Evolutionary conservation across 2,888 invertebrate species (phyloP).

Genomic region (Zygogramma bicolorata): DNA sequence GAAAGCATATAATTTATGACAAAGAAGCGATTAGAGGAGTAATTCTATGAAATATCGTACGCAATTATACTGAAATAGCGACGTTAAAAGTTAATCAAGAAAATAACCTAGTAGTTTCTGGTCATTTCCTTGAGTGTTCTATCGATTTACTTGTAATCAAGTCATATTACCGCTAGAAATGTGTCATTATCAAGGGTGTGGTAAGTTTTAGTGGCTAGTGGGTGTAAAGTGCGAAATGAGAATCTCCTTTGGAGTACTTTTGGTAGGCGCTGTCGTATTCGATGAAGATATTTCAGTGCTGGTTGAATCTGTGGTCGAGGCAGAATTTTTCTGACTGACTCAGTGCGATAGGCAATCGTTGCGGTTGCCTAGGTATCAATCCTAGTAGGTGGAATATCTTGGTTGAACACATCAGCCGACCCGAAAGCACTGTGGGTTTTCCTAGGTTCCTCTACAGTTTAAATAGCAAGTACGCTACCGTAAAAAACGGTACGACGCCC

Average conservation of each 20-base stretch:
- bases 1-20: background rate
- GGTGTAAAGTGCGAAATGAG: background rate
- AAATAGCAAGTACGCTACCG: too few species aligned
- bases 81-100: background rate
- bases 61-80: background rate
- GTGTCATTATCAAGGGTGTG: background rate
- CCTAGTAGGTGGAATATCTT: too few species aligned
- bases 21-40: background rate
- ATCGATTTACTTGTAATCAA: background rate
- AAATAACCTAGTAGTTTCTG: background rate
- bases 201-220: background rate
- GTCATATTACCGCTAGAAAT: background rate
- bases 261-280: too few species aligned
- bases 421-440: too few species aligned
- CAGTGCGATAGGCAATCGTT: too few species aligned
- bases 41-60: background rate
- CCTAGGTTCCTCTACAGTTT: too few species aligned
- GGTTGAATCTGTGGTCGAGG: too few species aligned
- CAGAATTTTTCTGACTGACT: too few species aligned
- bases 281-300: too few species aligned
- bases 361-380: too few species aligned
- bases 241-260: background rate
- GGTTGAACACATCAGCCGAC: too few species aligned
- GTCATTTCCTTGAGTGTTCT: background rate
- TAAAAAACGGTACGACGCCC: too few species aligned